Base-by-base conservation (phyloP, 1,140 invertebrate species). In the Pseudomyrmex pallidus region DNA sequence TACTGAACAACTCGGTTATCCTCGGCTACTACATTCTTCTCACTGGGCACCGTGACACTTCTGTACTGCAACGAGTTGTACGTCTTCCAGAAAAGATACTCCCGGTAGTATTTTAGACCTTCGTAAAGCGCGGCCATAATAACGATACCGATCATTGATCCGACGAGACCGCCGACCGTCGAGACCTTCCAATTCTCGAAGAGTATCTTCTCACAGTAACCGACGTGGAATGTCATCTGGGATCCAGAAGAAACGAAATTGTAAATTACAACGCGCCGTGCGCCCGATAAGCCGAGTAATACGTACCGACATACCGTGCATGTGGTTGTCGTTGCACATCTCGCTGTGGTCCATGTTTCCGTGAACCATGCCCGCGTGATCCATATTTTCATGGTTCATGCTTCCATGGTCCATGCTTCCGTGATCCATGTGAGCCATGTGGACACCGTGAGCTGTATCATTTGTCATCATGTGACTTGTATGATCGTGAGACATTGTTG, bases 91-190 rank as follows among this genome's bases (percentile, higher is more conserved):
- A 97, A 96, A 44, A 98, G 93, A 94, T 97, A 97, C 94, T 98
- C 97, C 84, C 97, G 96, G 90, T 97, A 98, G 94, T 98, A 98
- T 93, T 99, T 99, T 0, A 99, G 95, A 15, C 97, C 98, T 94
- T 99, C 98, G 92, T 99, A 99, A 17, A 98, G 94, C 10, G 97
- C 95, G 0, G 97, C 97, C 92, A 98, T 96, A 57, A 98, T 95
- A 90, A 98, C 97, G 56, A 99, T 97, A 46, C 96, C 97, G 61
- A 98, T 95, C 93, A 98, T 97, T 0, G 98, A 98, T 0, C 96
- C 97, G 52, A 98, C 95, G 74, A 99, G 95, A 48, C 97, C 96
- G 54, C 96, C 95, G n/a, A 96, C 93, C 3, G 95, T 96, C 12
- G 95, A 95, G 54, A 97, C 96, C 90, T 95, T 95, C 98, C 98